phyloP scores from a whole-genome alignment of 2,797 vertebrate genomes.

The Fringilla coelebs region DNA sequence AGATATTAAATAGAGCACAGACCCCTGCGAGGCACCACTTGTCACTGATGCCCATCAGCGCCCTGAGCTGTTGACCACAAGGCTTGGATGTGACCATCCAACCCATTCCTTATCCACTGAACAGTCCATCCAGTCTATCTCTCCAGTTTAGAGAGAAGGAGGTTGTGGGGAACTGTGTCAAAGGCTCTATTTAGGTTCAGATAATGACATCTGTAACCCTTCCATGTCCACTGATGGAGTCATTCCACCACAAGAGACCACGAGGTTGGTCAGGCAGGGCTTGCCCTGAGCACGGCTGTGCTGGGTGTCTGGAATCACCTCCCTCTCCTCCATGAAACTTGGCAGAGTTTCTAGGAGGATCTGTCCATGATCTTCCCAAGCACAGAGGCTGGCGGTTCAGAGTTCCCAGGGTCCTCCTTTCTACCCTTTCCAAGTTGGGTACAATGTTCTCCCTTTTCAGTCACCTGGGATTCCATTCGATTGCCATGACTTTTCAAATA shows the following conservation, averaged over 20 bases:
- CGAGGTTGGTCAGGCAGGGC: background rate
- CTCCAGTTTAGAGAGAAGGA: background rate
- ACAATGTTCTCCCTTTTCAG: background rate
- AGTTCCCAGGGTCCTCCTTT: background rate
- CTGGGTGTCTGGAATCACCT: background rate
- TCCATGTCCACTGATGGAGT: background rate
- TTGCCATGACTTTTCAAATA: background rate
- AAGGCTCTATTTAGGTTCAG: background rate
- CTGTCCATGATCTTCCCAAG: background rate
- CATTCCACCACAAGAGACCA: background rate
- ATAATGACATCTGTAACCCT: background rate
- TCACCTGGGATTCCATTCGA: background rate
- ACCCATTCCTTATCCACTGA: too few species aligned
- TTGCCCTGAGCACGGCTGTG: too few species aligned
- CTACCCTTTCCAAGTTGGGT: background rate
- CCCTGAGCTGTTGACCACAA: background rate
- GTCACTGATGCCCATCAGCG: background rate
- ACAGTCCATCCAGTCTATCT: background rate
- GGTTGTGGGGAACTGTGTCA: background rate
- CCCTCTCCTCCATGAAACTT: background rate
- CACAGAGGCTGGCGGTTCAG: background rate
- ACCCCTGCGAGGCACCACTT: background rate
- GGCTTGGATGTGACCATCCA: rapidly evolving
- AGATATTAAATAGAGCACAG: background rate
- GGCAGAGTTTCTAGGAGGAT: background rate